Base-by-base conservation (phyloP, 2,888 invertebrate species). In the Uropetala carovei region DNA sequence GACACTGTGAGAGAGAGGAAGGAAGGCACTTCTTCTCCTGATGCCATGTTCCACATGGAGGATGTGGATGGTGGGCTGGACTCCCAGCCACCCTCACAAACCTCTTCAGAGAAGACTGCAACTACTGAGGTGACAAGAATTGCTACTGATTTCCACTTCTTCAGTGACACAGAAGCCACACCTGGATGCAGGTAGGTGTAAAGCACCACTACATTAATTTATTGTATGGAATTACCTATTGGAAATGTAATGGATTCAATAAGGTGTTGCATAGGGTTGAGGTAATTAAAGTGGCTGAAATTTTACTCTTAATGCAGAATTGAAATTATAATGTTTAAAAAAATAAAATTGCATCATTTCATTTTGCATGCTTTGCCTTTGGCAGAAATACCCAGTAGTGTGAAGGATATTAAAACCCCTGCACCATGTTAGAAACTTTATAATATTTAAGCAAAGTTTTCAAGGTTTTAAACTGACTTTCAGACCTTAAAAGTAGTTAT, bases 101-200 rank as follows among this genome's bases (percentile, higher is more conserved):
- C 89, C 0, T 18, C 60, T 89, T 64, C 89, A 2, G 89, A 89
- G 68, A 89, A 89, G 64, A 68, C 43, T 18, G 7, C 64, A 16
- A 84, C 16, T 43, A 92, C 64, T 13, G 93, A 93, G 84, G 92
- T 93, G 59, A 91, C 93, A 0, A 92, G 93, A 22, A 92, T 93
- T 75, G 92, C 93, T 94, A 96, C 96, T 14, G 97, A 97, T 94
- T 97, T 97, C 93, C 98, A 98, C 94, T 99, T 99, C 96, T 99
- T 98, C 95, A 99, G 99, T 94, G 99, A 99, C 94, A 98, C 98
- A 0, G 99, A 99, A 95, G 96, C 98, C 91, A 97, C 97, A n/a
- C 96, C 96, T 0, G 95, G 96, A 27, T 95, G 96, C 85, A 97
- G 97, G 96, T 97, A 94, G 96, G 95, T 94, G 95, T 92, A 4